Base-by-base conservation (phyloP, 2,888 invertebrate species). In the Chouioia cunea region DNA sequence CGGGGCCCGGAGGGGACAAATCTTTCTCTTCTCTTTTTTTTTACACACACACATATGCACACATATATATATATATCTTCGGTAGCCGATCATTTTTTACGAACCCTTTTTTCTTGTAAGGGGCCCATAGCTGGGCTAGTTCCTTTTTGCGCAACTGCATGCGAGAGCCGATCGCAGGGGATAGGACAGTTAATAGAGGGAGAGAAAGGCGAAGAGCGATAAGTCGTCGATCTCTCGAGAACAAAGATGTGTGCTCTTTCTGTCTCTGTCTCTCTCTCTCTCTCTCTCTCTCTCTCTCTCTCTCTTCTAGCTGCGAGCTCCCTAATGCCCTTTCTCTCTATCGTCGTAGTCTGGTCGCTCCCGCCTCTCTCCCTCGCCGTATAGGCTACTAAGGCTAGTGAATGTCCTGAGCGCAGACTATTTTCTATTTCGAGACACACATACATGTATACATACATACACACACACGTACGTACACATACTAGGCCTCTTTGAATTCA, bases 41-140 rank as follows among this genome's bases (percentile, higher is more conserved):
- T 69, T 66, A 59, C 54, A 6, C 44, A 8, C 12, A 4, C 22
- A 16, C 2, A 10, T 14, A 20, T 78, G n/a, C n/a, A n/a, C 44
- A 8, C 12, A 4, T 52, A 16, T 6, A 10, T 14, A 20, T 78
- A 76, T 78, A 77, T 79, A 80, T 83, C 82, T 80, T 64, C 82
- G 81, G 81, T 82, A 79, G 79, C 78, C 81, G 85, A 85, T 85
- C 81, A 79, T 81, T 83, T 84, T 84, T 84, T 83, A 82, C 81
- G 77, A 83, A 84, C 84, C 85, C 85, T 82, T 84, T 84, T 80
- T 83, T 78, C 77, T 73, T 76, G 62, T 27, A 57, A 54, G 22
- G 48, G 58, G 62, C 64, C 53, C 36, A 36, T 36, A 6, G 36
- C 36, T 36, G 67, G 65, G 76, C 77, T 74, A 75, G 70, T 70